A percentile compares a stretch with the other conserved stretches of the same genome.
phyloP scores from a whole-genome alignment of 2,113 vertebrate genomes.

The Oryzias woworae region DNA sequence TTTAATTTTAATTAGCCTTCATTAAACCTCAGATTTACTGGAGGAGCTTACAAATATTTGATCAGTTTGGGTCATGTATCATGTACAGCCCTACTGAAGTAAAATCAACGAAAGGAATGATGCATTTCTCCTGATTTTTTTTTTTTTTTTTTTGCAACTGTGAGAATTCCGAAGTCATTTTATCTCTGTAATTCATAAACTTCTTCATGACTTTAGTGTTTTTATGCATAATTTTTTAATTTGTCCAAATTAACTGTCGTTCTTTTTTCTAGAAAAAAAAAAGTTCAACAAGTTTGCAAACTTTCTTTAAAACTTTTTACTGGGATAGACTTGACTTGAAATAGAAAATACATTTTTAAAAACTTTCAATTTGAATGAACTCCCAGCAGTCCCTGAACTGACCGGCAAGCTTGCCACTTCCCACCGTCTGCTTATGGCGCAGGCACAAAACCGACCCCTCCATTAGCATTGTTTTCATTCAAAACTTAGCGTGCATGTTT shows the following conservation, averaged over 20 bases:
- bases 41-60: conserved; percentile 63
- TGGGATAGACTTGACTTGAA: too few species aligned
- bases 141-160: neutral
- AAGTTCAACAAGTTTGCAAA: neutral
- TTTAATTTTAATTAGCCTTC: conserved; percentile 75
- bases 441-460: too few species aligned
- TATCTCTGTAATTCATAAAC: neutral
- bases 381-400: too few species aligned
- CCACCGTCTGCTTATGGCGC: too few species aligned
- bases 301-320: too few species aligned
- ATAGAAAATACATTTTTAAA: too few species aligned
- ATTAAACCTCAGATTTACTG: conserved; percentile 68
- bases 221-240: neutral
- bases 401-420: too few species aligned
- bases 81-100: conserved; percentile 11
- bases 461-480: too few species aligned
- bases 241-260: neutral
- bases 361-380: too few species aligned
- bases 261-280: neutral
- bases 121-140: neutral
- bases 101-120: conserved; percentile 1
- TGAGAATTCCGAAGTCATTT: neutral
- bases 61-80: conserved; percentile 54
- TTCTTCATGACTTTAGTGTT: neutral
- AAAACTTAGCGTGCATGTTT: too few species aligned